Evolutionary conservation across 2,888 invertebrate genomes (phyloP).

Genomic region (Dasypolia templi): DNA sequence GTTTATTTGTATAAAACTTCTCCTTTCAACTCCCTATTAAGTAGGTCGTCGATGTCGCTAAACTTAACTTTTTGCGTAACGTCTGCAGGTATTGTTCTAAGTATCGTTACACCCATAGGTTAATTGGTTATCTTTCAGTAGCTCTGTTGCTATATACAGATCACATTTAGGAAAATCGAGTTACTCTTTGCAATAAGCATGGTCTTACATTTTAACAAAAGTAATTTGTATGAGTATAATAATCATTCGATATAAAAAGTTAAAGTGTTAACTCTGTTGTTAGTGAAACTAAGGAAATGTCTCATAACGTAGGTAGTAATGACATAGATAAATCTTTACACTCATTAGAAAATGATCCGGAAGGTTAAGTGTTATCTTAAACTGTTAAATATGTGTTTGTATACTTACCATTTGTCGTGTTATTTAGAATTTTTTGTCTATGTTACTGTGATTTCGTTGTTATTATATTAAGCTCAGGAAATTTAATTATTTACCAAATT

Average conservation of each 20-base stretch:
- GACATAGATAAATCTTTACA: constrained; percentile 22
- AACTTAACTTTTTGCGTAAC: constrained; percentile 25
- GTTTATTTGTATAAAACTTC: constrained; percentile 4
- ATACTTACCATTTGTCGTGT: constrained; percentile 7
- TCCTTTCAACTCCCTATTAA: constrained; percentile 4
- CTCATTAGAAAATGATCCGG: constrained; percentile 32
- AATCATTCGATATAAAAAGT: too few species aligned
- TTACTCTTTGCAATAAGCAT: background rate
- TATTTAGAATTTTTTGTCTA: background rate
- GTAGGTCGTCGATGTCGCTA: constrained; percentile 30
- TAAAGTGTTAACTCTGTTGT: background rate
- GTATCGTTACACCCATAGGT: constrained; percentile 18
- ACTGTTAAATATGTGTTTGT: constrained; percentile 31
- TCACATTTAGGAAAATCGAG: too few species aligned
- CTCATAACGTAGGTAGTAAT: constrained; percentile 22
- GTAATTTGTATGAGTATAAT: background rate
- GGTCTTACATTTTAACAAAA: background rate
- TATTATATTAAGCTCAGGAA: background rate
- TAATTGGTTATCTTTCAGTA: constrained; percentile 24
- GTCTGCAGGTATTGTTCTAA: constrained; percentile 24
- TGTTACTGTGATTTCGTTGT: background rate
- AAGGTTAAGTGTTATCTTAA: constrained; percentile 38
- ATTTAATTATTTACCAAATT: background rate
- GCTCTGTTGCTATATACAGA: too few species aligned
- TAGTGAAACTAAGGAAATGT: constrained; percentile 17